Evolutionary conservation across 2,113 vertebrate species (phyloP), one percentile per base, ranked within the genome.

Genomic region (Girardinichthys multiradiatus): DNA sequence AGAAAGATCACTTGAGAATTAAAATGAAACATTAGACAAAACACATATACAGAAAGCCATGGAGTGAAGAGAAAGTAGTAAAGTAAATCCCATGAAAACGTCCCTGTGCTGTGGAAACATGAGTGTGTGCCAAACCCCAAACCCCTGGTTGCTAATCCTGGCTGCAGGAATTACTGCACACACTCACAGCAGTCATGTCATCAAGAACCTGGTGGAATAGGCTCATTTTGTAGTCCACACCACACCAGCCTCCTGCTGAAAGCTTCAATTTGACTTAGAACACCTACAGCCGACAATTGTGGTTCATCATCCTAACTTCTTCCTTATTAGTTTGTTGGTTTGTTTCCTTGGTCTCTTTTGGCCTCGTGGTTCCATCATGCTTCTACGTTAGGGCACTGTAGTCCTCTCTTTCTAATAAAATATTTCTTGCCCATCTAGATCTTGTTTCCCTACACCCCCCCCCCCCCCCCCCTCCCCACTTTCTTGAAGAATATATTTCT

Each of bases 131-230:
- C 91, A 92, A 89, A 91, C 87, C 88, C 84, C 76, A 86, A 89
- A 84, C 31, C 79, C 81, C 66, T 84, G 77, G 72, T 82, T 77
- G 86, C 80, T 72, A 86, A 89, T 70, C 85, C 60, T 64, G 68
- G 65, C 79, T 71, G 14, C 75, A 74, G 73, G 82, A 87, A 83
- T 84, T 83, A 86, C 80, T 84, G 42, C 85, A 82, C 74, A 74
- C 61, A 77, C 95, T 96, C 95, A 65, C 79, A 77, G 76, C 29
- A 84, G 76, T 84, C 78, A 87, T 89, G 89, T 90, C 87, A 84
- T 76, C 82, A 79, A 70, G 78, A 76, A 79, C 71, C 76, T n/a
- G 83, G 82, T 73, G 70, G 51, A 80, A 74, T 70, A 33, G 58
- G 76, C 70, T 54, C 79, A 35, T 79, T 85, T 66, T 81, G 77